Conservation (phyloP, 2,113 vertebrate genomes). For the Elaphurus davidianus region DNA sequence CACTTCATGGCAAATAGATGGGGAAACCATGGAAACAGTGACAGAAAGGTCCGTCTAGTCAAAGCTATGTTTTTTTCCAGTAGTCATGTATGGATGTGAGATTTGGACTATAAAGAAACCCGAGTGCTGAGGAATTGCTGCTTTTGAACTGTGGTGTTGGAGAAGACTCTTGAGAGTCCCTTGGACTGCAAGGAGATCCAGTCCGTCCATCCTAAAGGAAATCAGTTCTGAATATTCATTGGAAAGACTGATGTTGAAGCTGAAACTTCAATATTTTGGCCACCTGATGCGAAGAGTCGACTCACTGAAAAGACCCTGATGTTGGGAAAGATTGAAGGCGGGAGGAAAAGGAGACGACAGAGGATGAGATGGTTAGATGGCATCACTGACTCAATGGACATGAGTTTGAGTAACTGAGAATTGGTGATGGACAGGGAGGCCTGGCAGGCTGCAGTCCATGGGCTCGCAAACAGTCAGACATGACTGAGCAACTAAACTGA, state of each 20-base stretch:
- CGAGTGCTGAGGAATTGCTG: neutral
- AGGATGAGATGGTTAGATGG: neutral
- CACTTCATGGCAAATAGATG: neutral
- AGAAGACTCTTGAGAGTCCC: neutral
- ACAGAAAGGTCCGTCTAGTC: neutral
- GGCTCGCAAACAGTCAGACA: fast-evolving
- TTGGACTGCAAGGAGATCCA: neutral
- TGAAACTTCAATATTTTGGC: neutral
- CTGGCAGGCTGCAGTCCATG: neutral
- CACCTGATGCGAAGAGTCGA: neutral
- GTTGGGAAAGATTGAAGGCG: neutral
- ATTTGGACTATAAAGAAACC: neutral
- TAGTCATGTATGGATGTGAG: neutral
- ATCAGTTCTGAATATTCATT: neutral
- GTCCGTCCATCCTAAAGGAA: neutral
- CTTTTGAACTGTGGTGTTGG: neutral
- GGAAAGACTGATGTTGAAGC: neutral
- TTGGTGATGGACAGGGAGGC: neutral
- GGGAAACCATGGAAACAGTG: neutral
- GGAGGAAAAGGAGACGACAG: fast-evolving
- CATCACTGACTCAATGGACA: neutral
- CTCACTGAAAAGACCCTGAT: neutral
- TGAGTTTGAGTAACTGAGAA: neutral
- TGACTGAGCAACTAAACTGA: neutral
- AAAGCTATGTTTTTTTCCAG: neutral